Evolutionary conservation across 2,888 invertebrate species (phyloP).

Genomic region (Yponomeuta malinellus): DNA sequence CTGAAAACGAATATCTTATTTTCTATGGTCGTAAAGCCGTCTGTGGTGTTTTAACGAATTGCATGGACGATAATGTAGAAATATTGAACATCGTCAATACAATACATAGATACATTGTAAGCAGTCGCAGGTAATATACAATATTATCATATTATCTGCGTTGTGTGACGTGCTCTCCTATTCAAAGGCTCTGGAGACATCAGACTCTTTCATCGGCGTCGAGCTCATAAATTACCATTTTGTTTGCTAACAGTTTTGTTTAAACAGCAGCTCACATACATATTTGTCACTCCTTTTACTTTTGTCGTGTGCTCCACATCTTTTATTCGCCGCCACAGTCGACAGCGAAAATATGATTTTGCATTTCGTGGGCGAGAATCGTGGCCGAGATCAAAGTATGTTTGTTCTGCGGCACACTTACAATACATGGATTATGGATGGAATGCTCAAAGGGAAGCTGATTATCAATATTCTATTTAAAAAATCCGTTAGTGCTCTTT

Average conservation of each 20-base stretch:
- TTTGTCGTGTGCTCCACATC: neutral
- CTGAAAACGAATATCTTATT: too few species aligned
- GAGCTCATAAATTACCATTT: neutral
- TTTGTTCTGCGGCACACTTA: neutral
- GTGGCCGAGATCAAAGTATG: neutral
- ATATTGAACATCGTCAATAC: too few species aligned
- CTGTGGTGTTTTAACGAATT: too few species aligned
- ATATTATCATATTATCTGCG: too few species aligned
- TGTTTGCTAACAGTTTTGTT: neutral
- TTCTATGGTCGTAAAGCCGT: too few species aligned
- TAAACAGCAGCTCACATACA: neutral
- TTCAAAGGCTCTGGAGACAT: neutral
- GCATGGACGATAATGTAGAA: too few species aligned
- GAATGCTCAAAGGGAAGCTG: too few species aligned
- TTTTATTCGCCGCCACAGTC: neutral
- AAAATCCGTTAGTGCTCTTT: too few species aligned
- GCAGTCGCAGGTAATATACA: too few species aligned
- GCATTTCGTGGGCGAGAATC: neutral
- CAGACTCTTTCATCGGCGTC: neutral
- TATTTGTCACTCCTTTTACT: constrained; percentile 1
- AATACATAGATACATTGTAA: too few species aligned
- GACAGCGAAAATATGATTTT: neutral
- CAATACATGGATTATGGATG: too few species aligned
- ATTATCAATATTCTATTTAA: too few species aligned
- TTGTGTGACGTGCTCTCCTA: neutral